Conservation (phyloP, 2,888 invertebrate species). For the Drosophila prostipennis region DNA sequence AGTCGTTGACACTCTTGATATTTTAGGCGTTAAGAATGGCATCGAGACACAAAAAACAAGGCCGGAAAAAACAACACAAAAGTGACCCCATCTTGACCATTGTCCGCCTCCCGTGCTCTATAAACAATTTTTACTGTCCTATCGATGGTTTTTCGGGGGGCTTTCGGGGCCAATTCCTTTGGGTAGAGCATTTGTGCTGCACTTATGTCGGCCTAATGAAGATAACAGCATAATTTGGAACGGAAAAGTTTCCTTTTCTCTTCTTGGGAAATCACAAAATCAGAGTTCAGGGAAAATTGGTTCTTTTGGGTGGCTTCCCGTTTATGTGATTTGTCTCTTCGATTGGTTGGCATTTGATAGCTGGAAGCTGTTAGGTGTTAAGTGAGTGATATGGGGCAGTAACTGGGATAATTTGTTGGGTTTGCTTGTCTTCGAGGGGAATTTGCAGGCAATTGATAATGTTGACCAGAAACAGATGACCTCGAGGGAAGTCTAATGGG, state of each 20-base stretch:
- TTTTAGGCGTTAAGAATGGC: constrained; percentile 70
- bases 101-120: constrained; percentile 54
- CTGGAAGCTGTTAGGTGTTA: constrained; percentile 78
- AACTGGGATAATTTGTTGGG: constrained; percentile 48
- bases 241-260: constrained; percentile 44
- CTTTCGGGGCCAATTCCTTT: constrained; percentile 59
- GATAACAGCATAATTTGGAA: constrained; percentile 79
- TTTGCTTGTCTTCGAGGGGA: constrained; percentile 3
- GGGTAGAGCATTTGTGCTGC: constrained; percentile 77
- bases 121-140: constrained; percentile 75
- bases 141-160: constrained; percentile 24
- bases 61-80: constrained; percentile 31
- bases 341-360: constrained; percentile 51
- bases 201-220: constrained; percentile 80
- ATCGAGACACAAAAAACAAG: constrained; percentile 33
- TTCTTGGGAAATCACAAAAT: constrained; percentile 70
- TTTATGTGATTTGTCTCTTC: constrained; percentile 63
- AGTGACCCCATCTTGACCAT: constrained; percentile 61
- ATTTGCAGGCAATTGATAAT: constrained; percentile 60
- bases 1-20: constrained; percentile 66
- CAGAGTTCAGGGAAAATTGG: constrained; percentile 74
- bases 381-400: constrained; percentile 51
- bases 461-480: constrained; percentile 12
- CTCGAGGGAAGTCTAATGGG: constrained; percentile 1
- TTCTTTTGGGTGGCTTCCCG: constrained; percentile 53